Base-by-base conservation (phyloP, 2,113 vertebrate species). In the Spea bombifrons region DNA sequence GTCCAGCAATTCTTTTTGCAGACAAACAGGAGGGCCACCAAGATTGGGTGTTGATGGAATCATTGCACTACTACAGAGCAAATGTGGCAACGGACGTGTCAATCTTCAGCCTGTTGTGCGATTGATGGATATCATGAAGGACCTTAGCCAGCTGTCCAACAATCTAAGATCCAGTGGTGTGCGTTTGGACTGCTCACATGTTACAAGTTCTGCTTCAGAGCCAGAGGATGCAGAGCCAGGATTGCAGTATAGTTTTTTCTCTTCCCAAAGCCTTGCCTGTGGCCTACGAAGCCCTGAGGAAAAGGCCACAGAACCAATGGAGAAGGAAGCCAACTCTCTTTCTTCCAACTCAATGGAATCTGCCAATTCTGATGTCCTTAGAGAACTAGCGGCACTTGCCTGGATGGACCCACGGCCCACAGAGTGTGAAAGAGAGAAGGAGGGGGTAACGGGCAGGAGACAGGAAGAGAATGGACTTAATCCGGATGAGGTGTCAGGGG, bases 61-160 rank as follows among this genome's bases (percentile, higher is more conserved):
- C 83, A 84, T 90, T 49, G 86, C 87, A 71, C 82, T 90, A 81
- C 86, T 92, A 81, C 88, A 84, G 46, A 84, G 86, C 85, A 85
- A 88, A 85, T 89, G 88, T 83, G 91, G 92, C 87, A 92, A 92
- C 87, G 92, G 92, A 80, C 88, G 89, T 79, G 91, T 91, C 88
- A 91, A 90, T 82, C 90, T 93, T 82, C 89, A 89, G 80, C 93
- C 93, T 0, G 92, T 94, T 85, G 92, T 94, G 83, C 91, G 90
- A 87, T 87, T 90, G 82, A 90, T 91, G 59, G 89, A 92, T 90
- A 91, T 94, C 91, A 91, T 90, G 90, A 92, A 92, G 90, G 94
- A 95, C 86, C 94, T 98, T 90, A 97, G 94, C 72, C 92, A 94
- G 75, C 92, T 95, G 84, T 95, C 95, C n/a, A 93, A 93, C 86